Conservation (phyloP, 2,888 invertebrate species). For the Trachelus troglodyta region DNA sequence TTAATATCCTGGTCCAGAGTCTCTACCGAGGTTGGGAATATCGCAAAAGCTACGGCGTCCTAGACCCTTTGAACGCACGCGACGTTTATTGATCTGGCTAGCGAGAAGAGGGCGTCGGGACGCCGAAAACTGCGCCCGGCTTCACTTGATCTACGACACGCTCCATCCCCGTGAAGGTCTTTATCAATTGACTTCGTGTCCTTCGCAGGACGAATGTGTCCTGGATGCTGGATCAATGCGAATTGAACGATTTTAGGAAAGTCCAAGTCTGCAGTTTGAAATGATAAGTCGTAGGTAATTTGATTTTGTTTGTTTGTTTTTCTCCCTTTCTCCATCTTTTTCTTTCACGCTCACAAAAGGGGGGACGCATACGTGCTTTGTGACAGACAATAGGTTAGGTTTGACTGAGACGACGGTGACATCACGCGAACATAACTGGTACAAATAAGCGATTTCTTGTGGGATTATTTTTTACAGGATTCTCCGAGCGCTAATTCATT, state of each 20-base stretch:
- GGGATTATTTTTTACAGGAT: background rate
- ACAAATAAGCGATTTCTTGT: background rate
- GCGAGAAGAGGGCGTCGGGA: constrained; percentile 20
- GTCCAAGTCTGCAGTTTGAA: background rate
- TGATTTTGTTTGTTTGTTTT: background rate
- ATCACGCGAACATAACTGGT: background rate
- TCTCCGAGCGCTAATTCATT: background rate
- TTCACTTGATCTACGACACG: constrained; percentile 19
- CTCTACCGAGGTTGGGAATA: background rate
- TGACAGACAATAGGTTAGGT: background rate
- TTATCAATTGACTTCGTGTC: constrained; percentile 36
- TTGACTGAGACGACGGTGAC: background rate
- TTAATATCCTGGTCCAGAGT: background rate
- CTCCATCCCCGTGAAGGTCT: constrained; percentile 30
- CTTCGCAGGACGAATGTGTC: background rate
- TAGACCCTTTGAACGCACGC: constrained; percentile 52
- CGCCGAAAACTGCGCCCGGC: constrained; percentile 21
- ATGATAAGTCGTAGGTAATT: background rate
- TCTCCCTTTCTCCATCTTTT: background rate
- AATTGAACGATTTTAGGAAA: background rate
- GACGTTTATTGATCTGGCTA: constrained; percentile 56
- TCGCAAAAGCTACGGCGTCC: constrained; percentile 29
- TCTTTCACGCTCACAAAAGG: background rate
- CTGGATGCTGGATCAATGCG: background rate
- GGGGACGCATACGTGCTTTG: background rate